Conservation (phyloP, 2,888 invertebrate species). For the Phalangium opilio region DNA sequence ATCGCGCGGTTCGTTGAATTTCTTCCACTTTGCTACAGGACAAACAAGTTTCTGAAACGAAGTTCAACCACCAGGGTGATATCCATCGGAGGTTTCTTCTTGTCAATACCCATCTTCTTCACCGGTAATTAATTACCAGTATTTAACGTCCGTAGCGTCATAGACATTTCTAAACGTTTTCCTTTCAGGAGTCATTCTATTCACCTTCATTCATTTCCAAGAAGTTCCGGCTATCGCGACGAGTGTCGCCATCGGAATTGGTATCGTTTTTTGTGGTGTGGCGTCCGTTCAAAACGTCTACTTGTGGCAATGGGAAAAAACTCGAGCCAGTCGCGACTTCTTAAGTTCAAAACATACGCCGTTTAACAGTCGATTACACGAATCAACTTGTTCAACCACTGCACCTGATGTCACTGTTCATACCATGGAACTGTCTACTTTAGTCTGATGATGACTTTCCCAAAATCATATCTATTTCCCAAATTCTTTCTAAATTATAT, state of each 20-base stretch:
- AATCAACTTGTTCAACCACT: not conserved
- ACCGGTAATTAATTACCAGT: too few species aligned
- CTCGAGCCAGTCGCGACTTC: slow-evolving; percentile 25
- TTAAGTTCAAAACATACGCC: slow-evolving; percentile 14
- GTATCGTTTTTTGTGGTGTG: slow-evolving; percentile 78
- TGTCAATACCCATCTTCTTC: slow-evolving; percentile 83
- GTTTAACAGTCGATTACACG: slow-evolving; percentile 4
- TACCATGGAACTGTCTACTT: slow-evolving; percentile 44
- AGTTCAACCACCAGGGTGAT: slow-evolving; percentile 77
- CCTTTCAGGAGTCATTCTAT: slow-evolving; percentile 64
- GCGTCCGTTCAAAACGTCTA: slow-evolving; percentile 90
- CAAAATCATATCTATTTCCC: too few species aligned
- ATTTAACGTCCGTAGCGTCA: not conserved
- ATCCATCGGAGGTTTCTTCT: slow-evolving; percentile 82
- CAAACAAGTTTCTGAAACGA: slow-evolving; percentile 79
- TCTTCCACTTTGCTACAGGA: slow-evolving; percentile 39
- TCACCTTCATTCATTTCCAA: slow-evolving; percentile 81
- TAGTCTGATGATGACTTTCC: slow-evolving; percentile 37
- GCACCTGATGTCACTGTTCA: slow-evolving; percentile 4
- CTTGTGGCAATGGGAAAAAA: slow-evolving; percentile 54
- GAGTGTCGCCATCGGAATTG: slow-evolving; percentile 74
- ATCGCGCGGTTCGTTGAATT: too few species aligned
- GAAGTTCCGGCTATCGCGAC: slow-evolving; percentile 82
- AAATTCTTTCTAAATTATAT: too few species aligned
- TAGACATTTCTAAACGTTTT: slow-evolving; percentile 2